Base-by-base conservation (phyloP, 2,888 invertebrate species). In the Griposia aprilina region DNA sequence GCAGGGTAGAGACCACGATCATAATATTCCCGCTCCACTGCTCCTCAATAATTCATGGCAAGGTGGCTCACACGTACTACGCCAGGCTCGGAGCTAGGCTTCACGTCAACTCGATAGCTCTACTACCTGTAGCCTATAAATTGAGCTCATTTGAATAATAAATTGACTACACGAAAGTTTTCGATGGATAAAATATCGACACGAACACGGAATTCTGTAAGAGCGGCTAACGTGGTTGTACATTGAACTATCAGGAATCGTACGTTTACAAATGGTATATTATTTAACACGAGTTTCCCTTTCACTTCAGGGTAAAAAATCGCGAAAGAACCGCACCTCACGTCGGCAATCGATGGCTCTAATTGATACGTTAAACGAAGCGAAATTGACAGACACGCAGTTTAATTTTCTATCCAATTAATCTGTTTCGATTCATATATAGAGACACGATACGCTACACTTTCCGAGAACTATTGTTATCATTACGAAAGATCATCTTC, bases 21-120 rank as follows among this genome's bases (percentile, higher is more conserved):
- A 89, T 90, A 90, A 92, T 92, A 93, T 92, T 90, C 89, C 90
- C 86, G 84, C 87, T 88, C 88, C 90, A 84, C 78, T 88, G 86
- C 84, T 88, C 83, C 85, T 94, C 89, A 93, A 93, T 93, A 92
- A 94, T 94, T 93, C 91, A 93, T 89, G 81, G 67, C 63, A 17
- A 85, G 80, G 77, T 80, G 76, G 78, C 88, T 85, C 85, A 90
- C 85, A 85, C 80, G 88, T 87, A 84, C 87, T 82, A 81, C 87
- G 88, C 85, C 81, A 76, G 82, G 76, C 83, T 85, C 78, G 77
- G 87, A 89, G 83, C 88, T 88, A 89, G 84, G 88, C 88, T 88
- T 87, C 91, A 89, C 88, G 70, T 82, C 78, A 84, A 75, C 78
- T 74, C 63, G 71, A 84, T 76, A 82, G 71, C 55, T 76, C 66